Evolutionary conservation across 2,797 vertebrate genomes (phyloP).

Genomic region (Enteromius unitaeniatus): DNA sequence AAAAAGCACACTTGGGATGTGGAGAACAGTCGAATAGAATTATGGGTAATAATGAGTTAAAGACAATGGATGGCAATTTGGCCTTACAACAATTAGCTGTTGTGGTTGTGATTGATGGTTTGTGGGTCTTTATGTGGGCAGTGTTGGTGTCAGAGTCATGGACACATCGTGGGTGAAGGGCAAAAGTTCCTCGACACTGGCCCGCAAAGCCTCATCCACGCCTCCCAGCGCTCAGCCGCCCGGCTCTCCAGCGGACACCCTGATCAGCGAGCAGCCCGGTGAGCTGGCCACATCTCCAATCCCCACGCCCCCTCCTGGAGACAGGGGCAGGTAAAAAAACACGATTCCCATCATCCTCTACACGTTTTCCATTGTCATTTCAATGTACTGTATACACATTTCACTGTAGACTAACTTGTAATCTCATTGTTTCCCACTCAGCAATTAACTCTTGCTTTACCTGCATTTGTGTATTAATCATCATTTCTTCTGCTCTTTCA

Average conservation of each 20-base stretch:
- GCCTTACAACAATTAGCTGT: not conserved
- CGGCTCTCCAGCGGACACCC: slow-evolving; percentile 82
- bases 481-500: slow-evolving; percentile 35
- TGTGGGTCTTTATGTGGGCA: slow-evolving; percentile 69
- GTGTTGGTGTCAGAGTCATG: slow-evolving; percentile 99
- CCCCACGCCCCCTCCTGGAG: slow-evolving; percentile 82
- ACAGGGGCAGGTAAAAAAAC: slow-evolving; percentile 87
- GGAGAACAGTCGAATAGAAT: not conserved
- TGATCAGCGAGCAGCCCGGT: slow-evolving; percentile 85
- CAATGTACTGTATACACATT: slow-evolving; percentile 13
- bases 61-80: not conserved
- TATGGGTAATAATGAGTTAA: not conserved
- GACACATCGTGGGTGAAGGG: slow-evolving; percentile 98
- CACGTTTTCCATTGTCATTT: slow-evolving; percentile 60
- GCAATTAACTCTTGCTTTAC: slow-evolving; percentile 25
- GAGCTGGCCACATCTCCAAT: slow-evolving; percentile 82
- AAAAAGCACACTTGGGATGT: not conserved
- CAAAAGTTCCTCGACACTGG: slow-evolving; percentile 86
- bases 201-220: slow-evolving; percentile 86
- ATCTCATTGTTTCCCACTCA: slow-evolving; percentile 25
- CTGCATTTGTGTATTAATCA: slow-evolving; percentile 33
- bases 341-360: slow-evolving; percentile 35
- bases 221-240: slow-evolving; percentile 87
- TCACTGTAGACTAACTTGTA: not conserved
- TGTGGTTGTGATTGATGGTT: slow-evolving; percentile 28